Base-by-base conservation (phyloP, 2,888 invertebrate species). In the Brachyptera risi region DNA sequence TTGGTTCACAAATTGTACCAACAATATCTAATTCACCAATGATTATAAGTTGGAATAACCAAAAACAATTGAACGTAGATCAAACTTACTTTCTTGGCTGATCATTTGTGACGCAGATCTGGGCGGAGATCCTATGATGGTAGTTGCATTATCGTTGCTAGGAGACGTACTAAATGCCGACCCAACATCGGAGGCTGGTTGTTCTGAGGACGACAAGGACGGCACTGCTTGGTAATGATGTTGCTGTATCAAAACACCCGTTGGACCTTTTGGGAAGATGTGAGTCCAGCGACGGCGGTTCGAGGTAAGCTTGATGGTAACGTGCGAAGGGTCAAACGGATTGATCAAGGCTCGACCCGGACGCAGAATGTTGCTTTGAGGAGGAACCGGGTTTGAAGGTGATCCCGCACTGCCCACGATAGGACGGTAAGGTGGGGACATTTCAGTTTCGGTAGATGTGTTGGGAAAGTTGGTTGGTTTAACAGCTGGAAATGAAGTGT, bases 261-360 rank as follows among this genome's bases (percentile, higher is more conserved):
- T 90, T 4, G 93, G 93, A 50, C 92, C 88, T 80, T 92, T 92
- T 1, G 98, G 98, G 75, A 99, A 99, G 69, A 97, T 97, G 75
- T 99, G 98, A 0, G 96, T 96, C 99, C 99, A 99, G 60, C 98
- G 83, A 31, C 97, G 79, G 51, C 97, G 81, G 74, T 96, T 96
- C 57, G 96, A 96, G 0, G 96, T 97, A 50, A 96, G 78, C 75
- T 96, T 96, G 67, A 96, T 95, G 31, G 95, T 94, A 59, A 98
- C 95, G 73, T 96, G 93, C 0, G 96, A 96, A 0, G 98, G 98
- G 74, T 96, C 96, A 74, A 99, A 99, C 0, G 99, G 99, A 77
- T 99, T 98, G 69, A 99, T 96, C 44, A 95, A 80, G 1, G 95
- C 92, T 63, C 91, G 79, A 0, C 91, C 90, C 1, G 91, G 88